Conservation (phyloP, 2,888 invertebrate genomes). For the Suillia variegata region DNA sequence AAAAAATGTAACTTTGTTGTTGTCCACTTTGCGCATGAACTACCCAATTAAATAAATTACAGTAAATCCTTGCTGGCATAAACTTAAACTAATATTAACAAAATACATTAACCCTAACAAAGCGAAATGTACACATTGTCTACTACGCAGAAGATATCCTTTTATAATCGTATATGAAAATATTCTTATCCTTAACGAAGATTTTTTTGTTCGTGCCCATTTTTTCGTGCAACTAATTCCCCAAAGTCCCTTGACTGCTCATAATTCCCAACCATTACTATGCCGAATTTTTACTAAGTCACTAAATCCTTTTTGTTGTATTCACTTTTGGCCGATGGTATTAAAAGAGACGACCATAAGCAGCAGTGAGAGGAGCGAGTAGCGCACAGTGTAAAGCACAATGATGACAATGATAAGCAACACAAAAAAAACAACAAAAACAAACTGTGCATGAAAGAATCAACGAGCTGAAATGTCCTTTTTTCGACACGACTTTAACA, state of each 20-base stretch:
- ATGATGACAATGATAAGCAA: not conserved
- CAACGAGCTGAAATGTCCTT: constrained; percentile 12
- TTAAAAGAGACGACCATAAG: not conserved
- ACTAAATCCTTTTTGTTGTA: not conserved
- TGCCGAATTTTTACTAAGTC: not conserved
- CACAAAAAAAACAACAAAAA: no score
- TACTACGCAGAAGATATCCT: no score
- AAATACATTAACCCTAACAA: no score
- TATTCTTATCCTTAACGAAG: no score
- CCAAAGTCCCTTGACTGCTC: not conserved
- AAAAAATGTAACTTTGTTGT: no score
- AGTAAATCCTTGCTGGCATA: no score
- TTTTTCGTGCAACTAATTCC: not conserved
- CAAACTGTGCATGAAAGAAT: not conserved
- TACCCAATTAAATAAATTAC: no score
- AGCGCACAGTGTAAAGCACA: not conserved
- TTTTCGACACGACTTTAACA: not conserved
- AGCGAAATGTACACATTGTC: no score
- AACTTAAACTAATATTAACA: no score
- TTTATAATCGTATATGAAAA: no score
- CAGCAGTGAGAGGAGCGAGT: no score
- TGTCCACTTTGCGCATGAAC: no score
- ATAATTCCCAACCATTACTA: not conserved
- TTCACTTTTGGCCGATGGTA: not conserved
- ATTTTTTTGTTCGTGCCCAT: not conserved